Evolutionary conservation across 2,113 vertebrate species (phyloP).

Genomic region (Xenopus borealis): DNA sequence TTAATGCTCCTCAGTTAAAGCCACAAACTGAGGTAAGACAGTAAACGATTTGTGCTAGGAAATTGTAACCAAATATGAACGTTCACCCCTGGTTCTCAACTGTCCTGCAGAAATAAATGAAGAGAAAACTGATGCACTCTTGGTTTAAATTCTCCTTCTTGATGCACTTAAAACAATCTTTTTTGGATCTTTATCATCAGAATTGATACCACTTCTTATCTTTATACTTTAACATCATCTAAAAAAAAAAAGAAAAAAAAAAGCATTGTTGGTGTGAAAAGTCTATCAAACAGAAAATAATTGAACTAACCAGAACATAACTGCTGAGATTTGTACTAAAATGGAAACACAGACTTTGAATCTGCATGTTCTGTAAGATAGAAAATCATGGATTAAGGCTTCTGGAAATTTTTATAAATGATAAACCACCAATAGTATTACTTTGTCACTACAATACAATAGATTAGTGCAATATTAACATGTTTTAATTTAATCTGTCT

Average conservation of each 20-base stretch:
- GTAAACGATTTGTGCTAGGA: slow-evolving; percentile 88
- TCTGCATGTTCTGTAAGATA: too few species aligned
- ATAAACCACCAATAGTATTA: too few species aligned
- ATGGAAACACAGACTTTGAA: too few species aligned
- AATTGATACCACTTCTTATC: slow-evolving; percentile 99
- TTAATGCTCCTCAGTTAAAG: slow-evolving; percentile 72
- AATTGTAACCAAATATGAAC: slow-evolving; percentile 64
- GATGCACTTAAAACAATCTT: slow-evolving; percentile 64
- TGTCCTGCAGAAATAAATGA: slow-evolving; percentile 72
- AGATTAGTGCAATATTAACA: too few species aligned
- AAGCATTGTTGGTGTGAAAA: not conserved
- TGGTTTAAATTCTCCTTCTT: slow-evolving; percentile 56
- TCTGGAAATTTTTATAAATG: too few species aligned
- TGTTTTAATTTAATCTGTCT: too few species aligned
- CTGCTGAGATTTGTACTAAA: too few species aligned
- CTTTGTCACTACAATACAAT: too few species aligned
- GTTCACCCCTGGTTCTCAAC: slow-evolving; percentile 57
- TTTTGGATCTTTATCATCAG: slow-evolving; percentile 70
- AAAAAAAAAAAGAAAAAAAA: slow-evolving; percentile 41
- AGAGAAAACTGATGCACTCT: slow-evolving; percentile 54
- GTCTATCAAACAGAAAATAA: too few species aligned
- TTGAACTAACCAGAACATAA: too few species aligned
- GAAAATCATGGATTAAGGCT: too few species aligned
- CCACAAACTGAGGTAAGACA: slow-evolving; percentile 82
- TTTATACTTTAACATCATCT: slow-evolving; percentile 99